Conservation (phyloP, 2,888 invertebrate genomes). For the Mechanitis messenoides region DNA sequence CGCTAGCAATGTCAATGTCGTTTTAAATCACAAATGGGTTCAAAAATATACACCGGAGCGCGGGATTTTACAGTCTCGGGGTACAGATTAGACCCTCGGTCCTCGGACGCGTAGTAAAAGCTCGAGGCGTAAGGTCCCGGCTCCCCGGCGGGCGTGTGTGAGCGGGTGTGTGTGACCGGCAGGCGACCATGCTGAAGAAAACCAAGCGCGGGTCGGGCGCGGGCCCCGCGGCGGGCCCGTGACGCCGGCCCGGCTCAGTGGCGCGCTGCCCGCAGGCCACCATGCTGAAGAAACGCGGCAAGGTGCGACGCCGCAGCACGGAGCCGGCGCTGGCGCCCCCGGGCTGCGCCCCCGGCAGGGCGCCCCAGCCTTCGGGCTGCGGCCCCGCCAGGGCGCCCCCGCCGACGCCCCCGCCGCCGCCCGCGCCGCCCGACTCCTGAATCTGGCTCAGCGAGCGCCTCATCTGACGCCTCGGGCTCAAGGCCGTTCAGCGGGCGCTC, state of each 20-base stretch:
- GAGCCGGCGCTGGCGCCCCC: slow-evolving; percentile 78
- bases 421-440: slow-evolving; percentile 77
- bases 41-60: slow-evolving; percentile 16
- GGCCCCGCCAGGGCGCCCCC: slow-evolving; percentile 56
- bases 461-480: slow-evolving; percentile 77
- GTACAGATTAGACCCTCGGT: neutral
- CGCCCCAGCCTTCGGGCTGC: slow-evolving; percentile 39
- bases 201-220: slow-evolving; percentile 94
- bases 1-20: slow-evolving; percentile 17
- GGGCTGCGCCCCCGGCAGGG: slow-evolving; percentile 46
- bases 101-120: slow-evolving; percentile 24
- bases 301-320: slow-evolving; percentile 97
- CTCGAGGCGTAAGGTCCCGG: slow-evolving; percentile 26
- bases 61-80: slow-evolving; percentile 24
- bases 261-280: slow-evolving; percentile 89
- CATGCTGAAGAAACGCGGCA: slow-evolving; percentile 99
- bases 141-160: slow-evolving; percentile 33
- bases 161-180: slow-evolving; percentile 62
- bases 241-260: slow-evolving; percentile 41
- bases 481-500: slow-evolving; percentile 58
- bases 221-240: slow-evolving; percentile 80
- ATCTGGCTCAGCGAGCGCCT: slow-evolving; percentile 84
- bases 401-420: slow-evolving; percentile 57
- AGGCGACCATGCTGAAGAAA: slow-evolving; percentile 99
- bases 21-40: slow-evolving; percentile 11